Evolutionary conservation across 2,888 invertebrate species (phyloP).

Genomic region (Ceramica pisi): DNA sequence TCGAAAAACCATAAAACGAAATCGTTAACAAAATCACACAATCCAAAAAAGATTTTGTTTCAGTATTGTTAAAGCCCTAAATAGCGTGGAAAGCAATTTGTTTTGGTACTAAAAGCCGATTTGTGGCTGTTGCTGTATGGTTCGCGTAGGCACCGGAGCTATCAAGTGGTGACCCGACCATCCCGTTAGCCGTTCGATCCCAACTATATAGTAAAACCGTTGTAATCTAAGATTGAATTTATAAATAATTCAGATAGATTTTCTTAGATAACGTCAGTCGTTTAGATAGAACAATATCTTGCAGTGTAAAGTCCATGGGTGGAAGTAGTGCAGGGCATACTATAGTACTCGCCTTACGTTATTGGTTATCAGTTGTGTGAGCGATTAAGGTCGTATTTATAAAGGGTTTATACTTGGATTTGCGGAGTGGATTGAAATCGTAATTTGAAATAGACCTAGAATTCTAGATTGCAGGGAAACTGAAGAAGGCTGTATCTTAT

Average conservation of each 20-base stretch:
- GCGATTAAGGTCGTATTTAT: conserved; percentile 16
- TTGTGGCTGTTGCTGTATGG: conserved; percentile 12
- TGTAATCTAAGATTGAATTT: conserved; percentile 65
- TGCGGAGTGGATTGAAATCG: neutral
- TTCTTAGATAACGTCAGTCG: conserved; percentile 48
- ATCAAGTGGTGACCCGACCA: conserved; percentile 49
- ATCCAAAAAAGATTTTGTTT: conserved; percentile 19
- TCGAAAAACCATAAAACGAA: conserved; percentile 18
- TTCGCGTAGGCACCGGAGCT: conserved; percentile 42
- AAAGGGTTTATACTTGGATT: neutral
- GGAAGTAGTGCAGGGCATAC: neutral
- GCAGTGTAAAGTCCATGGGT: neutral
- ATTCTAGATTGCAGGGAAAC: conserved; percentile 9
- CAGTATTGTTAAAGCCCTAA: conserved; percentile 11
- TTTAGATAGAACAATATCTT: conserved; percentile 54
- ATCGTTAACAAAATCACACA: conserved; percentile 7
- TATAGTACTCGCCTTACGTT: neutral
- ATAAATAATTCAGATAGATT: conserved; percentile 67
- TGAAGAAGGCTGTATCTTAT: conserved; percentile 20
- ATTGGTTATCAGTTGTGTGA: conserved; percentile 23
- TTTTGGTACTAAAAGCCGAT: conserved; percentile 21
- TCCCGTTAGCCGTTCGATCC: conserved; percentile 54
- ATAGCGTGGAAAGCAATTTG: conserved; percentile 20
- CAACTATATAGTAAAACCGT: conserved; percentile 66
- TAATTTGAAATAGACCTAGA: conserved; percentile 19